Percentiles rank a stretch among this genome's conserved stretches.
Evolutionary conservation across 2,888 invertebrate species (phyloP).

Genomic region (Drosophila lutescens): DNA sequence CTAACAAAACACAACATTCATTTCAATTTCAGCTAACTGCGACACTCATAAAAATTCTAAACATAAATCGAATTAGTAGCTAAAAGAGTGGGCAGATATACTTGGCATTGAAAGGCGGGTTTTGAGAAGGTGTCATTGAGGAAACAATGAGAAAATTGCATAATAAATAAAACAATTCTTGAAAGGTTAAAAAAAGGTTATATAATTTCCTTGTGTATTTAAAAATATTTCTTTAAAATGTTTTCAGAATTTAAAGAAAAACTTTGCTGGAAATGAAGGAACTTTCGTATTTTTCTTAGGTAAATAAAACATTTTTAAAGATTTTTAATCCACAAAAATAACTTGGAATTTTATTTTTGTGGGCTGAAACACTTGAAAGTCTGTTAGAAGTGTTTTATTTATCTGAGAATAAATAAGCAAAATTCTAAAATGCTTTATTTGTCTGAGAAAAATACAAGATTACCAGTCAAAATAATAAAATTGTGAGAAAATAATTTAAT

Average conservation of each 20-base stretch:
- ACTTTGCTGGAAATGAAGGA: too few species aligned
- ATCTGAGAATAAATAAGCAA: too few species aligned
- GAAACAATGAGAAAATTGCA: background rate
- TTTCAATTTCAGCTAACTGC: conserved; percentile 51
- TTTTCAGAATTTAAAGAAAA: background rate
- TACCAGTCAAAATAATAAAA: background rate
- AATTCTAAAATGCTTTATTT: too few species aligned
- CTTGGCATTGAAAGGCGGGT: conserved; percentile 1
- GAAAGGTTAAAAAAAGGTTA: background rate
- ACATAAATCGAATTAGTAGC: conserved; percentile 67
- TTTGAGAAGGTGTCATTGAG: conserved; percentile 1
- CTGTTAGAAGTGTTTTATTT: too few species aligned
- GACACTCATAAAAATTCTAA: conserved; percentile 43
- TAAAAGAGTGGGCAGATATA: conserved; percentile 18
- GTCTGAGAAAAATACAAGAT: too few species aligned
- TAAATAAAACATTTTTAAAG: too few species aligned
- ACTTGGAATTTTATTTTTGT: too few species aligned
- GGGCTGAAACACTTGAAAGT: too few species aligned
- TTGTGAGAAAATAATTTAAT: background rate
- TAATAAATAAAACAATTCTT: background rate
- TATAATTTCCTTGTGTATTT: too few species aligned
- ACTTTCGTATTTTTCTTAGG: background rate
- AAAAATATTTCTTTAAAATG: too few species aligned
- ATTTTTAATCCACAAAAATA: too few species aligned
- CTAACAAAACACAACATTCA: conserved; percentile 46